phyloP scores from a whole-genome alignment of 2,113 vertebrate genomes.

The Saiga tatarica region DNA sequence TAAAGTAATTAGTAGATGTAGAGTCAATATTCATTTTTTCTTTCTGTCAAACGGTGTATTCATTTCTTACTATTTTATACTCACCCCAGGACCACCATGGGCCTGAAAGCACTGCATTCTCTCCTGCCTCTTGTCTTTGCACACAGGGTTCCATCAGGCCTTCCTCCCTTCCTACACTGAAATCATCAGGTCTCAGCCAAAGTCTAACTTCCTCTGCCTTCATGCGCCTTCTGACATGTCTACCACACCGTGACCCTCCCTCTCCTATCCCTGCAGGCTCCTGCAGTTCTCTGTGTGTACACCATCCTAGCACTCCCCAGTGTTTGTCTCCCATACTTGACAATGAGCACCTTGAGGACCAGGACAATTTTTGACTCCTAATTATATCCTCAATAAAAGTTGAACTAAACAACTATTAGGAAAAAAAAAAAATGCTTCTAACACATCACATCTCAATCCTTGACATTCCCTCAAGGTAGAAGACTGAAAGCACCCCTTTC shows the following conservation, averaged over 20 bases:
- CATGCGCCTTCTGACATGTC: background rate
- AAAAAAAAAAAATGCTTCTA: background rate
- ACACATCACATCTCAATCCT: background rate
- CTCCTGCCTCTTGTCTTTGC: background rate
- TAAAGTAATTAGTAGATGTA: background rate
- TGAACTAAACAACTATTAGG: background rate
- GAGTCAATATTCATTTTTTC: background rate
- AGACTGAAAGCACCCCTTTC: background rate
- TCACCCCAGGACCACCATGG: too few species aligned
- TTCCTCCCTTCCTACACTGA: background rate
- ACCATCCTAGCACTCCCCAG: background rate
- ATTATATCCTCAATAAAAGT: background rate
- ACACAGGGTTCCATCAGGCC: background rate
- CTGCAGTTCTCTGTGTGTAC: background rate
- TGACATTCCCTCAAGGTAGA: background rate
- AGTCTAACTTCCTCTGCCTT: background rate
- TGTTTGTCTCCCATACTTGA: background rate
- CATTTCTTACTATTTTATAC: background rate
- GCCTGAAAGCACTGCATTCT: background rate
- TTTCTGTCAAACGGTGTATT: background rate
- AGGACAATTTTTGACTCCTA: background rate
- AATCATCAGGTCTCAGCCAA: background rate
- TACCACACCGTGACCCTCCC: background rate
- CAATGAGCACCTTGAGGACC: background rate
- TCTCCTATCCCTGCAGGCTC: rapidly evolving